phyloP scores from a whole-genome alignment of 2,888 invertebrate species.

The Corythucha ciliata region DNA sequence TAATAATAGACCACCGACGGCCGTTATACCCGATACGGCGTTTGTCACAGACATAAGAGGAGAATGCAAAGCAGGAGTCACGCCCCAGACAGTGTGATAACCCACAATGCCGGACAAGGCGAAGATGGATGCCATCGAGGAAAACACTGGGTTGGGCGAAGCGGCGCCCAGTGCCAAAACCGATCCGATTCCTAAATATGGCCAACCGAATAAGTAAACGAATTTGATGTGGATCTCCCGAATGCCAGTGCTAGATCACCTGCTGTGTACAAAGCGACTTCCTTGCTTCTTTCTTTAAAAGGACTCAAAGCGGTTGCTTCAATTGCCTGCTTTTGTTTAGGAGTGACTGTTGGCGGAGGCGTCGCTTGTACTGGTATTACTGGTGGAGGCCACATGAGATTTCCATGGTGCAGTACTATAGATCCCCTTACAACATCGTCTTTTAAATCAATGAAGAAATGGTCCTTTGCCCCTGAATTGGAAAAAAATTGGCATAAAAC shows the following conservation, averaged over 20 bases:
- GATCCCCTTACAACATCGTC: constrained; percentile 82
- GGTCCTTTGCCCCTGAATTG: constrained; percentile 59
- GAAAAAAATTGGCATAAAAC: constrained; percentile 1
- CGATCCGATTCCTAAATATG: constrained; percentile 6
- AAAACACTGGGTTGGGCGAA: constrained; percentile 76
- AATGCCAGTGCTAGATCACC: constrained; percentile 44
- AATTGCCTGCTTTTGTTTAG: constrained; percentile 42
- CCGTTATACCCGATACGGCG: constrained; percentile 83
- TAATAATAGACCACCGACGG: constrained; percentile 77
- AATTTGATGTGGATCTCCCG: not conserved
- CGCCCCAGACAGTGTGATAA: constrained; percentile 88
- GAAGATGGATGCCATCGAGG: constrained; percentile 78
- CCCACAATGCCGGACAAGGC: constrained; percentile 71
- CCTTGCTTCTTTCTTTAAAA: constrained; percentile 60
- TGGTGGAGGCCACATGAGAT: constrained; percentile 72
- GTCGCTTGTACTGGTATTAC: constrained; percentile 47
- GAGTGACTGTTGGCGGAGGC: constrained; percentile 42
- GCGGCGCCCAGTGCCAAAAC: constrained; percentile 58
- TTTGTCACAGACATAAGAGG: constrained; percentile 90
- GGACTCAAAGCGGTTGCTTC: constrained; percentile 42
- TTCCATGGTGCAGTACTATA: constrained; percentile 64
- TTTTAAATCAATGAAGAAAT: constrained; percentile 67
- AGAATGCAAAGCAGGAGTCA: constrained; percentile 80
- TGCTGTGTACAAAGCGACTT: constrained; percentile 56
- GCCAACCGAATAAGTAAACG: not conserved